Evolutionary conservation across 2,797 vertebrate species (phyloP).

Genomic region (Alca torda): DNA sequence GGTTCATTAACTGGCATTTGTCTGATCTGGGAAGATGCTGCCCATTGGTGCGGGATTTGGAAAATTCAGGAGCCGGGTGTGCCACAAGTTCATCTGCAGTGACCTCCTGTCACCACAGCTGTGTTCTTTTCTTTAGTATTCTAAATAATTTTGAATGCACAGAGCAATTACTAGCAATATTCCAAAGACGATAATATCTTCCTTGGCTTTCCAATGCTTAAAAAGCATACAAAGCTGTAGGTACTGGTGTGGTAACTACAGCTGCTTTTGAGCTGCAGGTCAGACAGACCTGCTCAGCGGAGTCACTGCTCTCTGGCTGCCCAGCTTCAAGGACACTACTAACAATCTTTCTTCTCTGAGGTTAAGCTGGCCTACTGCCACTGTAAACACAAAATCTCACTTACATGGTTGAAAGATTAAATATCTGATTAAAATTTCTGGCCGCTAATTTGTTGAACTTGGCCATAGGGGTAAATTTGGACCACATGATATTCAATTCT

Average conservation of each 20-base stretch:
- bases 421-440: conserved; percentile 83
- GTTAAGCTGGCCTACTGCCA: conserved; percentile 75
- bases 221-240: not conserved
- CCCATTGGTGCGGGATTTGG: not conserved
- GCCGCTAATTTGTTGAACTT: conserved; percentile 82
- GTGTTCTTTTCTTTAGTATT: not conserved
- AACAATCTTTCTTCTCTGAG: conserved; percentile 72
- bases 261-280: not conserved
- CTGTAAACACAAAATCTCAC: conserved; percentile 76
- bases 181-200: not conserved
- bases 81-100: not conserved
- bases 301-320: conserved; percentile 35
- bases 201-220: not conserved
- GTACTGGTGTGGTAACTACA: not conserved
- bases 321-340: conserved; percentile 69
- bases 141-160: not conserved
- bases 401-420: conserved; percentile 82
- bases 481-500: conserved; percentile 50
- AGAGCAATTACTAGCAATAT: not conserved
- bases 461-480: conserved; percentile 60
- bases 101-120: not conserved
- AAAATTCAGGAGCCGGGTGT: not conserved
- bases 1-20: not conserved
- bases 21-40: not conserved
- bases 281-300: conserved; percentile 31